Conservation (phyloP, 2,797 vertebrate genomes). For the Lithobates pipiens region DNA sequence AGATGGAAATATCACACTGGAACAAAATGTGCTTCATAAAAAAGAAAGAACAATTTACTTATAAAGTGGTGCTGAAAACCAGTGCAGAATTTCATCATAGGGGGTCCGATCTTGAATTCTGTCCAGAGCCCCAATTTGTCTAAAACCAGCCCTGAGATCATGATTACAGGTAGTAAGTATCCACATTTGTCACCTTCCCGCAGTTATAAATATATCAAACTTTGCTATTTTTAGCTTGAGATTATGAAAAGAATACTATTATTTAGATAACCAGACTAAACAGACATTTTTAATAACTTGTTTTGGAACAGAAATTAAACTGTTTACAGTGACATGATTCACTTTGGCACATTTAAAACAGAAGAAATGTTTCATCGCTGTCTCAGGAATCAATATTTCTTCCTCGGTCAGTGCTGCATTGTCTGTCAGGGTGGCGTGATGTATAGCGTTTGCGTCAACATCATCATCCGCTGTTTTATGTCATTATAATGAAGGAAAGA, state of each 20-base stretch:
- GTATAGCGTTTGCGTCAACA: no score
- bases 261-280: conserved; percentile 71
- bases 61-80: no score
- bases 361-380: no score
- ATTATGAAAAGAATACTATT: conserved; percentile 73
- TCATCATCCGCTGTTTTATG: no score
- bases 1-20: no score
- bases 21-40: no score
- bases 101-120: background rate
- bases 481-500: no score
- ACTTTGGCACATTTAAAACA: background rate
- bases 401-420: no score
- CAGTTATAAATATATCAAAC: conserved; percentile 71
- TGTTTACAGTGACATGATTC: conserved; percentile 15
- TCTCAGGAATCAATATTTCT: no score
- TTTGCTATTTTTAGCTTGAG: conserved; percentile 71
- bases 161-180: conserved; percentile 69
- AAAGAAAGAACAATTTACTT: no score
- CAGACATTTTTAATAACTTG: conserved; percentile 56
- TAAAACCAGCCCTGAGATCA: conserved; percentile 30
- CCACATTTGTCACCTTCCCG: conserved; percentile 64
- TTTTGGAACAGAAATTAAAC: conserved; percentile 37
- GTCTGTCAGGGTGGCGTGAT: no score
- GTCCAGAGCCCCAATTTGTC: background rate
- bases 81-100: no score